These are phyloP conservation scores for Cossypha polioptera DNA, from an alignment of 2,797 vertebrate genomes.

Conservation along the genomic window DNA sequence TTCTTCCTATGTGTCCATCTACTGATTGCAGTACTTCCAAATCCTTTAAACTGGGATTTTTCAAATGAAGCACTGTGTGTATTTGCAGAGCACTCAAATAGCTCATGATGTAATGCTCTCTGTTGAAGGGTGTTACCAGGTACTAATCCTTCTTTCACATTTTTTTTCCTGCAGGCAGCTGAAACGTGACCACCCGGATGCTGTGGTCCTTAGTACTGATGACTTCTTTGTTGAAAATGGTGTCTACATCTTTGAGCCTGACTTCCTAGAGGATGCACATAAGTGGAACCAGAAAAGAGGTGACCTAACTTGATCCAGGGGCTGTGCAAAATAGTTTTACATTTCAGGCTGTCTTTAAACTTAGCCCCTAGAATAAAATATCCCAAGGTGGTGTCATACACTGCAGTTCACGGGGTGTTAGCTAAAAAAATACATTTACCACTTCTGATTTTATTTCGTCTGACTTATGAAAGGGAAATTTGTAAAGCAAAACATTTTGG, in stretches of 20 bases:
- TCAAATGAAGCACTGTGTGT: neutral
- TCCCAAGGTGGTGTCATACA: neutral
- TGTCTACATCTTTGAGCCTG: conserved; percentile 73
- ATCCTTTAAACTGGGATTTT: neutral
- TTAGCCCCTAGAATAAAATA: neutral
- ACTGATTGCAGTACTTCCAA: neutral
- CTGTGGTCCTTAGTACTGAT: conserved; percentile 80
- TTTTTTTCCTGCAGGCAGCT: conserved; percentile 63
- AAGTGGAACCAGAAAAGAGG: conserved; percentile 82
- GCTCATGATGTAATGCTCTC: neutral
- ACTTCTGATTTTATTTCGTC: neutral
- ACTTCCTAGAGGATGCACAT: conserved; percentile 78
- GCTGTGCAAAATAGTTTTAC: neutral
- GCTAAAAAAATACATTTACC: neutral
- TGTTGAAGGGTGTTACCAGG: neutral
- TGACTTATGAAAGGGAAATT: neutral
- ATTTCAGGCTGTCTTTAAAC: neutral
- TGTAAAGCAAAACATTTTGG: neutral
- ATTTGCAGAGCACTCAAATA: neutral
- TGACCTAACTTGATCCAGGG: neutral
- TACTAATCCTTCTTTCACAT: neutral
- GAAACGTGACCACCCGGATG: conserved; percentile 71
- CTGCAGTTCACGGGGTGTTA: neutral
- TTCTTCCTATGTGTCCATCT: neutral
- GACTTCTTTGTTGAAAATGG: conserved; percentile 77